Conservation (phyloP, 2,797 vertebrate species). For the Neosilurus hyrtlii region DNA sequence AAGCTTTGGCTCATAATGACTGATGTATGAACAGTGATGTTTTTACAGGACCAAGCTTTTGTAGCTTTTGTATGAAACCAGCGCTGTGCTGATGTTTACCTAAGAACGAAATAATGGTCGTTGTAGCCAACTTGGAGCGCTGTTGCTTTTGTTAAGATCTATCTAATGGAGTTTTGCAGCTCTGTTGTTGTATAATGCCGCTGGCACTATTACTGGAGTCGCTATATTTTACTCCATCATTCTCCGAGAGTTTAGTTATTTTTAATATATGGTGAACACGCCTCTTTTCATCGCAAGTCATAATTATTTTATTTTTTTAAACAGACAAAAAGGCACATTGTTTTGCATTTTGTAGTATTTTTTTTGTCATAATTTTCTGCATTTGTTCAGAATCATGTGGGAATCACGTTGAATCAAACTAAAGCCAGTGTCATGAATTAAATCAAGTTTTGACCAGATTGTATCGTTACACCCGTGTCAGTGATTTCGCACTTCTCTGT, state of each 20-base stretch:
- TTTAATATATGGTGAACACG: background rate
- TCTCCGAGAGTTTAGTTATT: background rate
- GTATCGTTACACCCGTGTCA: background rate
- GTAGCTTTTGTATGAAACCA: no score
- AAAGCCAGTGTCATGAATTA: background rate
- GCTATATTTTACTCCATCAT: no score
- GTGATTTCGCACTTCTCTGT: background rate
- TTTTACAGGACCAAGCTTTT: background rate
- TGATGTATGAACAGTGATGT: background rate
- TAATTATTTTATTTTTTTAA: background rate
- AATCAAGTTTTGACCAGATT: background rate
- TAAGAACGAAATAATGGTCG: accelerated
- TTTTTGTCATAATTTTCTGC: no score
- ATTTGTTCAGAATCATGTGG: no score
- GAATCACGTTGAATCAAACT: background rate
- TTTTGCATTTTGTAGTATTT: background rate
- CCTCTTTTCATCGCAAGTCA: background rate
- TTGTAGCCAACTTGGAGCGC: background rate
- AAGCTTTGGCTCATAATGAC: background rate
- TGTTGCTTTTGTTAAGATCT: no score
- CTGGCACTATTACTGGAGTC: no score
- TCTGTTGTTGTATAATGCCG: no score
- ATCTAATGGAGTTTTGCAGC: no score
- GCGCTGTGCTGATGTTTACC: background rate
- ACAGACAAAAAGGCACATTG: background rate